A percentile compares a stretch with the other conserved stretches of the same genome.
These are phyloP conservation scores for Meandrusa payeni DNA, from an alignment of 2,888 invertebrate genomes.

Conservation along the genomic window DNA sequence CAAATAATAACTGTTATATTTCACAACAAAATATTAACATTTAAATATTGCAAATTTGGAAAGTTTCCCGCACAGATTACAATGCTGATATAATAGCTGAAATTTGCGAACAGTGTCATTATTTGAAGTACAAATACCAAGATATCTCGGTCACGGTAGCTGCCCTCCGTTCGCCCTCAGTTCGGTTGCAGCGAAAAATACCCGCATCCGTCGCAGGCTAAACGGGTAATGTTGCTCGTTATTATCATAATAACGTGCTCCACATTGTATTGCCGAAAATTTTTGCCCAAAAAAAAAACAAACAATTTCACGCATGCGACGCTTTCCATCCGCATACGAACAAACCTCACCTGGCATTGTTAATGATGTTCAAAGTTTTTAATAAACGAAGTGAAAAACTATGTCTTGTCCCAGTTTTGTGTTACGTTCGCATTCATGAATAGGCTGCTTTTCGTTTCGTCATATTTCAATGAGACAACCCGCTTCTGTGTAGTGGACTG, in stretches of 20 bases:
- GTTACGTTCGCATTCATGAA: conserved; percentile 22
- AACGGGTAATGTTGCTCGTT: conserved; percentile 66
- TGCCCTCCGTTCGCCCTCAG: conserved; percentile 42
- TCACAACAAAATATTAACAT: conserved; percentile 6
- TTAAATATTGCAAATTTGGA: conserved; percentile 5
- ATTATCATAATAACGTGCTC: conserved; percentile 69
- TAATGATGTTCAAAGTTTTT: conserved; percentile 26
- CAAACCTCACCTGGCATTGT: conserved; percentile 22
- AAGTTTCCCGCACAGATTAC: conserved; percentile 8
- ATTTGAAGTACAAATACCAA: conserved; percentile 34
- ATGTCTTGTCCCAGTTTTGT: conserved; percentile 25
- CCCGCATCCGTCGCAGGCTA: conserved; percentile 60
- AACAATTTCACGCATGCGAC: conserved; percentile 47
- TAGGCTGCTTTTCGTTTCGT: conserved; percentile 20
- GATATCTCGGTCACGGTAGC: conserved; percentile 33
- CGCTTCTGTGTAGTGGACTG: conserved; percentile 18
- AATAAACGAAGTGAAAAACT: conserved; percentile 26
- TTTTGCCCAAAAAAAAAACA: conserved; percentile 32
- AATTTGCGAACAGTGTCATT: conserved; percentile 17
- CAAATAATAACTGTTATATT: neutral
- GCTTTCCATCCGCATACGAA: conserved; percentile 25
- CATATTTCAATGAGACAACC: conserved; percentile 21
- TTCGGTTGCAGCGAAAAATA: conserved; percentile 60
- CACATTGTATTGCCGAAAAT: conserved; percentile 33
- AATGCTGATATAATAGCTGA: conserved; percentile 6